phyloP scores from a whole-genome alignment of 1,140 invertebrate genomes.

The Drosophila cardini region DNA sequence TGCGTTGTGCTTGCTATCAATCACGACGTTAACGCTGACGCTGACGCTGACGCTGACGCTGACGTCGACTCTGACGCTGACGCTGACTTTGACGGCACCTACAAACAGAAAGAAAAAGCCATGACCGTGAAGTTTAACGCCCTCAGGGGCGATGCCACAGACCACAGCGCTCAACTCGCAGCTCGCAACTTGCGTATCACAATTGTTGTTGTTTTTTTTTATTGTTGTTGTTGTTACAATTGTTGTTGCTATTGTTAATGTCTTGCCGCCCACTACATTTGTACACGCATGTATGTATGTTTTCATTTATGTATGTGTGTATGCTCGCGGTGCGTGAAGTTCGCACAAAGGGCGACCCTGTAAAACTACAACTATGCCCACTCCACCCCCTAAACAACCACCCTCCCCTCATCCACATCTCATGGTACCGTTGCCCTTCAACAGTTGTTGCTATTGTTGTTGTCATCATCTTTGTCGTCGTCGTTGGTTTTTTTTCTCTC shows the following conservation, averaged over 20 bases:
- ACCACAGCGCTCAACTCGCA: neutral
- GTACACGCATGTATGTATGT: too few relatives aligned
- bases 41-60: conserved; percentile 7
- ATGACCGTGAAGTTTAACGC: conserved; percentile 84
- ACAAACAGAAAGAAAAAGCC: conserved; percentile 72
- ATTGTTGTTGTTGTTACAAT: conserved; percentile 1
- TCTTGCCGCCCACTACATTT: conserved; percentile 22
- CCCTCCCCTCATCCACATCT: neutral
- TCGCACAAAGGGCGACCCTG: conserved; percentile 21
- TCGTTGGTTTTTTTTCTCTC: conserved; percentile 3
- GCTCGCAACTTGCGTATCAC: conserved; percentile 23
- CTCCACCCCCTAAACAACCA: neutral
- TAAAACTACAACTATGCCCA: neutral
- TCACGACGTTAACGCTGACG: conserved; percentile 47
- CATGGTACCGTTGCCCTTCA: neutral
- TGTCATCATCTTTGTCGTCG: conserved; percentile 2
- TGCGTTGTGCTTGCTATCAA: conserved; percentile 68
- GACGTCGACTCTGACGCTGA: conserved; percentile 4
- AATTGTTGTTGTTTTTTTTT: conserved; percentile 29
- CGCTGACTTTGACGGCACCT: conserved; percentile 14
- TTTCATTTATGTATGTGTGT: too few relatives aligned
- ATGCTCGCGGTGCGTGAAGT: conserved; percentile 7
- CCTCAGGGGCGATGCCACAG: conserved; percentile 71
- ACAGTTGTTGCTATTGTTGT: conserved; percentile 8
- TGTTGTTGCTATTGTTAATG: conserved; percentile 16